Evolutionary conservation across 2,113 vertebrate genomes (phyloP).

Genomic region (Phocoena sinus): DNA sequence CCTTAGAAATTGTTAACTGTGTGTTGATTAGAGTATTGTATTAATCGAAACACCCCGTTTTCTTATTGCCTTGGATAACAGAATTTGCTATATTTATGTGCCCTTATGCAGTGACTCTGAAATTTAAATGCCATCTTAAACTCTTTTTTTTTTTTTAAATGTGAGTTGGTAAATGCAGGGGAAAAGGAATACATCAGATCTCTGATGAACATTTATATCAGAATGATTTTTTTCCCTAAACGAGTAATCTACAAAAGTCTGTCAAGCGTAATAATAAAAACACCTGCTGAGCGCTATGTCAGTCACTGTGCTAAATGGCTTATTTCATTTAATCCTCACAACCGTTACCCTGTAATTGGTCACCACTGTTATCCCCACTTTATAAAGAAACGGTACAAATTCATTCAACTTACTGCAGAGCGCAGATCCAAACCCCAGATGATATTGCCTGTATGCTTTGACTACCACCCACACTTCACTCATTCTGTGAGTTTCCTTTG

Average conservation of each 20-base stretch:
- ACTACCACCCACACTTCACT: neutral
- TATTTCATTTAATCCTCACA: neutral
- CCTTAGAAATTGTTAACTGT: neutral
- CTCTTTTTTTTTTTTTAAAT: neutral
- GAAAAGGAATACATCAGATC: neutral
- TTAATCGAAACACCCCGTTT: neutral
- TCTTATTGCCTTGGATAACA: neutral
- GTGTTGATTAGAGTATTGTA: neutral
- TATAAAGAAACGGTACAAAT: neutral
- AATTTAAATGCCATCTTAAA: constrained; percentile 23
- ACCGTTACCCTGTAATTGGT: neutral
- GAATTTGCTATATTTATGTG: neutral
- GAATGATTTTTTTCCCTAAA: neutral
- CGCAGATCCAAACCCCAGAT: neutral
- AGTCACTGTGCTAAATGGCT: neutral
- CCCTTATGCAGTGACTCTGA: neutral
- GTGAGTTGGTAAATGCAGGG: neutral
- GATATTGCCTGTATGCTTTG: neutral
- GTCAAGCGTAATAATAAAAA: neutral
- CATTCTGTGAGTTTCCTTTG: neutral
- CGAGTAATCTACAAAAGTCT: neutral
- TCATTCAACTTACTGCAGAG: neutral
- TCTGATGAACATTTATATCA: neutral
- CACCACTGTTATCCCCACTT: neutral
- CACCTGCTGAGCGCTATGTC: neutral